Conservation (phyloP, 2,797 vertebrate genomes). For the Nothura maculosa region DNA sequence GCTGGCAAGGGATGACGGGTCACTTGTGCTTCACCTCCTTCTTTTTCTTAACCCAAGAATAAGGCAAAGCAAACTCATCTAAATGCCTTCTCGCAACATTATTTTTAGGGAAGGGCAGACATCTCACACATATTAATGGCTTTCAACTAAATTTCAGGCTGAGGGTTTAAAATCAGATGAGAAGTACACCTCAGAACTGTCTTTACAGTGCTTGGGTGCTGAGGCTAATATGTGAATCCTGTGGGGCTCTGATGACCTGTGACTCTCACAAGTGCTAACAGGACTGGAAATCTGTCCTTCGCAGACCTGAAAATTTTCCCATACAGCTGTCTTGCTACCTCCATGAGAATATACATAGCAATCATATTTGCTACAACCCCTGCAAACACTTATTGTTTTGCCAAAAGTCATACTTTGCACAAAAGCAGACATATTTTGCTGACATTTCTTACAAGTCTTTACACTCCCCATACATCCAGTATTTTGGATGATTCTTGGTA, state of each 20-base stretch:
- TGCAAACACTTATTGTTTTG: background rate
- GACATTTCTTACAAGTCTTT: background rate
- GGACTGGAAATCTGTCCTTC: background rate
- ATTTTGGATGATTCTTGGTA: background rate
- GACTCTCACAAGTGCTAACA: background rate
- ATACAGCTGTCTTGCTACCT: background rate
- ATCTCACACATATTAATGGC: background rate
- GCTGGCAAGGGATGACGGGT: background rate
- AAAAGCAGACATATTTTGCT: background rate
- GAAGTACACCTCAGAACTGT: accelerated
- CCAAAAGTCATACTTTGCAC: background rate
- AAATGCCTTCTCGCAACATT: background rate
- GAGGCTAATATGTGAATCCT: background rate
- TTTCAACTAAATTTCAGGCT: background rate
- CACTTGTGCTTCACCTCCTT: background rate
- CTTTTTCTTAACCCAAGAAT: background rate
- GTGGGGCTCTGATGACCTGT: background rate
- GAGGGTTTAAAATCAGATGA: background rate
- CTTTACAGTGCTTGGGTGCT: background rate
- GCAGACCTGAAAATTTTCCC: background rate
- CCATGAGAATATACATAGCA: background rate
- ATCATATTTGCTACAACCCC: background rate
- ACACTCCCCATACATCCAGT: background rate
- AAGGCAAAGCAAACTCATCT: accelerated
- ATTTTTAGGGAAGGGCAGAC: background rate